phyloP scores from a whole-genome alignment of 1,140 invertebrate species.

The Heliothis virescens region DNA sequence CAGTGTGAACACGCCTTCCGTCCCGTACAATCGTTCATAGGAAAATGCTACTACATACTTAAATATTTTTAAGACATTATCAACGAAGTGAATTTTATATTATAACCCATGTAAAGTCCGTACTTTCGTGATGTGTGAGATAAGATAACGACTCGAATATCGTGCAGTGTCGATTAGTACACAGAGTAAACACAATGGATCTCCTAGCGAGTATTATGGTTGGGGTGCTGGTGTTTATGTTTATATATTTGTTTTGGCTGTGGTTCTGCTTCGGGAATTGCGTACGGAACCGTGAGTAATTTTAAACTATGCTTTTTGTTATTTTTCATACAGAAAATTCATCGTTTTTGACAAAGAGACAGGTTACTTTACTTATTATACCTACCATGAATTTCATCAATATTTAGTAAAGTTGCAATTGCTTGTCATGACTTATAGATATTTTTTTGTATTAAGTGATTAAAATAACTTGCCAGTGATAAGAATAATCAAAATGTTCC shows the following conservation, averaged over 20 bases:
- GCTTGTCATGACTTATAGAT: no score
- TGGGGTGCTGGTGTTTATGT: slow-evolving; percentile 72
- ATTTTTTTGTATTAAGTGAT: no score
- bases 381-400: no score
- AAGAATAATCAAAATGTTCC: no score
- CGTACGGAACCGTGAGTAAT: slow-evolving; percentile 68
- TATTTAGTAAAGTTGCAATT: no score
- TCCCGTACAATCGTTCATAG: background rate
- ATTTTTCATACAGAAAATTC: background rate
- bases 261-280: slow-evolving; percentile 78
- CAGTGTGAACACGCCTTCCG: background rate
- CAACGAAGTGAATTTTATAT: background rate
- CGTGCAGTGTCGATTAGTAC: slow-evolving; percentile 1
- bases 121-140: slow-evolving; percentile 12
- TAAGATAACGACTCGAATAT: background rate
- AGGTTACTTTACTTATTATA: no score
- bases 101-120: background rate
- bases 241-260: slow-evolving; percentile 77
- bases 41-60: background rate
- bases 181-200: slow-evolving; percentile 64
- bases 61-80: background rate
- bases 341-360: no score
- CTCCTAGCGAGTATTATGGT: slow-evolving; percentile 60
- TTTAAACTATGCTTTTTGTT: slow-evolving; percentile 28
- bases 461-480: no score